A percentile compares a stretch with the other conserved stretches of the same genome.
Evolutionary conservation across 2,113 vertebrate genomes (phyloP).

Genomic region (Equus quagga): DNA sequence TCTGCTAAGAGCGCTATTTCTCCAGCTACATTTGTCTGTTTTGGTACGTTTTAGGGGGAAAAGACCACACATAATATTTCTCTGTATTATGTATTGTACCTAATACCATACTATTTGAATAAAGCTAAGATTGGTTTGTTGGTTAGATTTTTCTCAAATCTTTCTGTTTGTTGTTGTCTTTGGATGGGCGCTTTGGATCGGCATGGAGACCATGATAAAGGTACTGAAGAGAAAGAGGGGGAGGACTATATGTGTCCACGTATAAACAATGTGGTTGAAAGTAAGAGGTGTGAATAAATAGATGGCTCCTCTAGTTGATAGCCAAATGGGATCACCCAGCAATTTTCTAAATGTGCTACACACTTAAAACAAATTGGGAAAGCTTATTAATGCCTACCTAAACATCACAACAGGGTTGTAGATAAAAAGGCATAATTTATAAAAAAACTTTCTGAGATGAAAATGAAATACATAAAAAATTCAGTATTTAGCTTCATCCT

Average conservation of each 20-base stretch:
- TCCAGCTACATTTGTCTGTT: background rate
- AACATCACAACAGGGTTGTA: background rate
- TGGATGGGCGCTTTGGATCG: background rate
- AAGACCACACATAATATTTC: background rate
- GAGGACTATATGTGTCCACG: background rate
- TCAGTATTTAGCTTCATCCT: background rate
- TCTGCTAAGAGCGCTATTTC: background rate
- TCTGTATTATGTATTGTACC: background rate
- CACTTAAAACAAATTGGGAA: background rate
- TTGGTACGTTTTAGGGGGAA: background rate
- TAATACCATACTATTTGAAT: background rate
- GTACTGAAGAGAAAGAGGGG: background rate
- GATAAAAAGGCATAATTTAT: background rate
- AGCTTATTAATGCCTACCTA: background rate
- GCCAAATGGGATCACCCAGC: background rate
- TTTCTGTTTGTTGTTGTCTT: background rate
- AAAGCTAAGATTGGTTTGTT: background rate
- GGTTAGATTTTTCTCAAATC: background rate
- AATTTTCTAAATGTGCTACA: background rate
- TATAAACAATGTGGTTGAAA: background rate
- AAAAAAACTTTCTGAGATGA: background rate
- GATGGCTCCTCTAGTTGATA: background rate
- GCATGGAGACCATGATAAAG: background rate
- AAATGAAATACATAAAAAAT: conserved; percentile 4
- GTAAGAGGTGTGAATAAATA: background rate